Conservation (phyloP, 2,888 invertebrate genomes). For the Synanthedon myopaeformis region DNA sequence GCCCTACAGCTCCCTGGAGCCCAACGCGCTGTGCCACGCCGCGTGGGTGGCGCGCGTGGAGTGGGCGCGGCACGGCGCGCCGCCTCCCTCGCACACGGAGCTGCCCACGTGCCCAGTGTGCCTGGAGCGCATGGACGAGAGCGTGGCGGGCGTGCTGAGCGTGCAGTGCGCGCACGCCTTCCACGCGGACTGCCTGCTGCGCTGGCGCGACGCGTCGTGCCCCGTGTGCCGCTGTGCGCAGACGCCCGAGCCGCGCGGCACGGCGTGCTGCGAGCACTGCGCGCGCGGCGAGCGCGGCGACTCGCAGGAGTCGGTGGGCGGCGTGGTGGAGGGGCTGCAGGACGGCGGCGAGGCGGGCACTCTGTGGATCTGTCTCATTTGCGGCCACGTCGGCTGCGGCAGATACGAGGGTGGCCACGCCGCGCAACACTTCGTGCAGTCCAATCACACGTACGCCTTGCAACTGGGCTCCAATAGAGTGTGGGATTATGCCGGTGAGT, state of each 20-base stretch:
- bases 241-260: constrained; percentile 82
- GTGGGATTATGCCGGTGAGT: constrained; percentile 98
- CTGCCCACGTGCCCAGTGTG: constrained; percentile 98
- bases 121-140: constrained; percentile 96
- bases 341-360: constrained; percentile 76
- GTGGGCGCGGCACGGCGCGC: constrained; percentile 80
- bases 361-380: constrained; percentile 98
- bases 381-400: constrained; percentile 98
- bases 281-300: constrained; percentile 66
- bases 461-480: constrained; percentile 96
- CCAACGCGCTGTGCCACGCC: constrained; percentile 90
- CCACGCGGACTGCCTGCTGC: constrained; percentile 93
- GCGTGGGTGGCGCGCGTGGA: constrained; percentile 96
- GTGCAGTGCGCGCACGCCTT: constrained; percentile 99
- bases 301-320: constrained; percentile 29
- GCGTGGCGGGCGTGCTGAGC: constrained; percentile 95
- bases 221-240: constrained; percentile 95
- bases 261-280: constrained; percentile 79
- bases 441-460: constrained; percentile 97
- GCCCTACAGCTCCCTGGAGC: constrained; percentile 93
- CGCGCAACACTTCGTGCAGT: constrained; percentile 93
- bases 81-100: constrained; percentile 87
- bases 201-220: constrained; percentile 98
- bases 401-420: constrained; percentile 87
- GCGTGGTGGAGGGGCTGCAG: constrained; percentile 65